phyloP scores from a whole-genome alignment of 2,888 invertebrate genomes.

The Dynastes tityus region DNA sequence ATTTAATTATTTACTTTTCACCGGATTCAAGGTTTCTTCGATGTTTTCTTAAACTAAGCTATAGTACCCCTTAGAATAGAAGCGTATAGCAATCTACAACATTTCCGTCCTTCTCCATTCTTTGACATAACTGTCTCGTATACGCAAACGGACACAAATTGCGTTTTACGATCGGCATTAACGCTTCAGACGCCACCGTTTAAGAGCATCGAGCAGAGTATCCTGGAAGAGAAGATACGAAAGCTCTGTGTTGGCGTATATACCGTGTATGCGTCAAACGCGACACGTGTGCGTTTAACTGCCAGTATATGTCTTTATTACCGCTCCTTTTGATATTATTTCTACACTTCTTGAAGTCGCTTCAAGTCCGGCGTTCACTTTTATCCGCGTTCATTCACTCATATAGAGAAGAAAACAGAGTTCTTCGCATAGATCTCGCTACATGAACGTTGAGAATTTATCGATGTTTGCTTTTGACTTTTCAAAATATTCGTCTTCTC shows the following conservation, averaged over 20 bases:
- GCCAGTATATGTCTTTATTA: slow-evolving; percentile 65
- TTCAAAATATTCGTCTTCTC: slow-evolving; percentile 60
- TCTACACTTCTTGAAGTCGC: slow-evolving; percentile 59
- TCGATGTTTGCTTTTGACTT: slow-evolving; percentile 61
- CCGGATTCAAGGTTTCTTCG: too few species aligned
- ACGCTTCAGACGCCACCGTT: slow-evolving; percentile 39
- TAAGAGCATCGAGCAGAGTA: slow-evolving; percentile 17
- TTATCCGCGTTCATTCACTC: not conserved
- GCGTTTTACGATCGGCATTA: slow-evolving; percentile 29
- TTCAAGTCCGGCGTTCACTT: not conserved
- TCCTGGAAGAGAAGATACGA: slow-evolving; percentile 23
- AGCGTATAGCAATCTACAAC: too few species aligned
- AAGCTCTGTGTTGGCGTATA: slow-evolving; percentile 5
- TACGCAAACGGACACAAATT: slow-evolving; percentile 25
- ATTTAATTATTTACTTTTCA: too few species aligned
- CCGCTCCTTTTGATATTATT: slow-evolving; percentile 63
- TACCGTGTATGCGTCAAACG: slow-evolving; percentile 40
- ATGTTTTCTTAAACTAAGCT: too few species aligned
- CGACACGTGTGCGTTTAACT: slow-evolving; percentile 59
- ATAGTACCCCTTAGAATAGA: too few species aligned
- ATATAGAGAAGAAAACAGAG: not conserved
- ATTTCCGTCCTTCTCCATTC: not conserved
- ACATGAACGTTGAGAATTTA: slow-evolving; percentile 56
- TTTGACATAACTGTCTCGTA: slow-evolving; percentile 1
- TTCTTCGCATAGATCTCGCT: not conserved